A percentile compares a stretch with the other conserved stretches of the same genome.
Evolutionary conservation across 2,113 vertebrate species (phyloP).

Genomic region (Meles meles): DNA sequence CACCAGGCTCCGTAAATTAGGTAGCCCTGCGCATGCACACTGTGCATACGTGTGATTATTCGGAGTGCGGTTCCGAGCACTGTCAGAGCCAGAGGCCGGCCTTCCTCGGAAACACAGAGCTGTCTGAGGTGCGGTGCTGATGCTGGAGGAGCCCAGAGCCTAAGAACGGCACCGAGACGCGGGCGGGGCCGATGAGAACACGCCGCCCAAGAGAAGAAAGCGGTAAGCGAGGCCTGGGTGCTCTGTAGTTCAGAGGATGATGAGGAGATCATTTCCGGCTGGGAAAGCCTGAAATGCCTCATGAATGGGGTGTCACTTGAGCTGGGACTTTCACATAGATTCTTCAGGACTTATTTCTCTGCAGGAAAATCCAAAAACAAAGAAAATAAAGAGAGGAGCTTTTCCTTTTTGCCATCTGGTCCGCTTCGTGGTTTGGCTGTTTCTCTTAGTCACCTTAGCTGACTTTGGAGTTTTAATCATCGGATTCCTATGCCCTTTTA

Average conservation of each 20-base stretch:
- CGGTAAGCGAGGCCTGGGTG: background rate
- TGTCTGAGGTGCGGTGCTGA: background rate
- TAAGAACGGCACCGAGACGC: background rate
- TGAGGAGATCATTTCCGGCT: background rate
- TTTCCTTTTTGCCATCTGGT: background rate
- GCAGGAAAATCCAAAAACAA: slow-evolving; percentile 18
- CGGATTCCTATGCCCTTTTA: background rate
- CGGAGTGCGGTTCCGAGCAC: background rate
- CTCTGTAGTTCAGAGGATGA: background rate
- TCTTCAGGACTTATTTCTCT: background rate
- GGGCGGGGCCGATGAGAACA: background rate
- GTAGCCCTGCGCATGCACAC: background rate
- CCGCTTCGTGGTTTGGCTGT: background rate
- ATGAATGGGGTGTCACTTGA: background rate
- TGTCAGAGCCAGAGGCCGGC: background rate
- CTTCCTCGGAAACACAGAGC: background rate
- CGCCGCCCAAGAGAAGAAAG: background rate
- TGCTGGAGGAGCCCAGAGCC: background rate
- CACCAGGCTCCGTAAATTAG: background rate
- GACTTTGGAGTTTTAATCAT: background rate
- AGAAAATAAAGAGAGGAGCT: background rate
- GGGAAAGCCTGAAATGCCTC: background rate
- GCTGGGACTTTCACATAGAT: slow-evolving; percentile 17
- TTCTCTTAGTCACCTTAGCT: slow-evolving; percentile 27
- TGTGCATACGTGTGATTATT: background rate